phyloP scores from a whole-genome alignment of 1,140 invertebrate species.

The Monomorium pharaonis region DNA sequence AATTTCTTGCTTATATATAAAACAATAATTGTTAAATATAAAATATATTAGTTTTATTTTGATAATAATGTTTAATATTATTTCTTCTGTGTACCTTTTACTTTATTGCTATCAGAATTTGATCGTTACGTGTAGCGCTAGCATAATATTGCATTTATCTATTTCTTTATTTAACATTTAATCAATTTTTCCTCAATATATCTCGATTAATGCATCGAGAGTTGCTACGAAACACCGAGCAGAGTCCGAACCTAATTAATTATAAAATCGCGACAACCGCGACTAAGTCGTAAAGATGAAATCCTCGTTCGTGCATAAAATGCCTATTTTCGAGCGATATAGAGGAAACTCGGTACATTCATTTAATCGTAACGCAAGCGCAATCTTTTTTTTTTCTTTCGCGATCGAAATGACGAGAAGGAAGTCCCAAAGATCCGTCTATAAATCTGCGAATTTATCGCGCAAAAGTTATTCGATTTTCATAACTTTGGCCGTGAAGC shows the following conservation, averaged over 20 bases:
- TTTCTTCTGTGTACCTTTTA: neutral
- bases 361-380: neutral
- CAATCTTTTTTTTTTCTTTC: neutral
- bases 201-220: constrained; percentile 17
- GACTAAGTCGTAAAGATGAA: neutral
- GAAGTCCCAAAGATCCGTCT: neutral
- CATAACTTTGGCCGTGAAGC: constrained; percentile 26
- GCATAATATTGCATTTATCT: neutral
- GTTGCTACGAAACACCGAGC: neutral
- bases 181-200: neutral
- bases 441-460: neutral
- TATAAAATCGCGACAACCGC: neutral
- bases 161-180: constrained; percentile 15
- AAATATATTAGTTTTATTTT: no score
- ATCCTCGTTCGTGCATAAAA: neutral
- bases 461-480: neutral
- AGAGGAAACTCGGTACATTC: neutral
- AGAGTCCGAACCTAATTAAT: neutral
- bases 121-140: neutral
- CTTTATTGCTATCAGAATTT: constrained; percentile 2
- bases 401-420: neutral
- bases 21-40: no score
- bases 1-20: no score
- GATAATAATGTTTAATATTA: no score
- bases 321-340: neutral